A percentile compares a stretch with the other conserved stretches of the same genome.
Conservation (phyloP, 2,888 invertebrate genomes). For the Drosophila pseudotakahashii region DNA sequence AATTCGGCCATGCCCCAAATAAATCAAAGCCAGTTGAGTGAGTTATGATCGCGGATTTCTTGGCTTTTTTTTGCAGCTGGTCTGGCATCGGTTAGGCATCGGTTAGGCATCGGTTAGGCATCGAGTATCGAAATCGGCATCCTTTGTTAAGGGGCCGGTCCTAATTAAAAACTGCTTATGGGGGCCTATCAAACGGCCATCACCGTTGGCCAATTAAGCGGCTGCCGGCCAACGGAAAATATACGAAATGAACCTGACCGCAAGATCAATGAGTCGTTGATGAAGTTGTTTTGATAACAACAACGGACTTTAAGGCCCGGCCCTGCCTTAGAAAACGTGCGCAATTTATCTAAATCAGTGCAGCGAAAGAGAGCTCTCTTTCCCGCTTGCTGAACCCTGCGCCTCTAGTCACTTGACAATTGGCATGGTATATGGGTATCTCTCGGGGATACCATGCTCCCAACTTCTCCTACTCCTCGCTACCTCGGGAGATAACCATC, state of each 20-base stretch:
- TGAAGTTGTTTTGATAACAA: conserved; percentile 78
- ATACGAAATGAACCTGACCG: conserved; percentile 50
- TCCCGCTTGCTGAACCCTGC: neutral
- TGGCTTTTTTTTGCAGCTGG: conserved; percentile 3
- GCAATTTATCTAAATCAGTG: conserved; percentile 80
- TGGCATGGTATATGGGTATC: conserved; percentile 68
- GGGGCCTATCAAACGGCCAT: conserved; percentile 55
- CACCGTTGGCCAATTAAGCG: conserved; percentile 55
- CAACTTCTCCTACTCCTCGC: conserved; percentile 33
- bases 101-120: no score
- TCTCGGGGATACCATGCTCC: conserved; percentile 6
- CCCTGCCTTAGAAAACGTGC: conserved; percentile 76
- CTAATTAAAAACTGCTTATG: conserved; percentile 64
- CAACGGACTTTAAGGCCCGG: conserved; percentile 20
- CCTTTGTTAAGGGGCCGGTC: conserved; percentile 54
- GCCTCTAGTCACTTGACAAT: conserved; percentile 51
- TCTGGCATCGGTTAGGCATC: neutral
- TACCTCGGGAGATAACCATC: conserved; percentile 74
- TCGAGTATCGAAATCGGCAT: conserved; percentile 40
- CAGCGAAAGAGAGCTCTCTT: conserved; percentile 47
- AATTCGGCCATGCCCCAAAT: conserved; percentile 63
- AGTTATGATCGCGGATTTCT: conserved; percentile 58
- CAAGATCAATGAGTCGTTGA: conserved; percentile 68
- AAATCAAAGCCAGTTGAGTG: conserved; percentile 62
- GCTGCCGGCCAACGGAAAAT: conserved; percentile 34